Evolutionary conservation across 2,113 vertebrate genomes (phyloP), one percentile per base, ranked within the genome.

Genomic region (Oncorhynchus nerka): DNA sequence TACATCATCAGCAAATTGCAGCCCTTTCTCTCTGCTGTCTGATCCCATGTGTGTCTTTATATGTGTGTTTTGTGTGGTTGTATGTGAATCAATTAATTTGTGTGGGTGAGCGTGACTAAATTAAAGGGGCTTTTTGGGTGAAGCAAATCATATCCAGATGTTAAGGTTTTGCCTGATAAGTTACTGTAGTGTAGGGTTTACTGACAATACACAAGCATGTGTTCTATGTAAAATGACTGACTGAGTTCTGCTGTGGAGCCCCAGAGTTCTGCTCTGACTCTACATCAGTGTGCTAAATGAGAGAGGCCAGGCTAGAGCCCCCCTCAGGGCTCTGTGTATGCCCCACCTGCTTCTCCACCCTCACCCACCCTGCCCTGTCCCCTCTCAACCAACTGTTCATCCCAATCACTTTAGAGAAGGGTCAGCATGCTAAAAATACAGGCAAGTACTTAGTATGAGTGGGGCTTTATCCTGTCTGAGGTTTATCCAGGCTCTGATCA

Each of bases 351-450:
- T 39, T 39, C 39, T 39, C 4, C 19, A 13, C 68, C 51, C 26
- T 81, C 79, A 70, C 68, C 51, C 32, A 79, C 79, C 68, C 66
- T 78, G 59, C 30, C 13, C 12, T n/a, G 32, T 28, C 24, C 26
- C 22, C 9, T 15, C 28, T 61, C 65, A 45, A 24, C 55, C 20
- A 48, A 32, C 34, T 70, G 32, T 57, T 70, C 55, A 84, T 77
- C n/a, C 19, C 79, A 84, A 85, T 88, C 85, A 79, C 79, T 28
- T 66, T 73, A 72, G 77, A 83, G 77, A 77, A 80, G 83, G 78
- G 66, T 69, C 48, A 12, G 49, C 1, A 12, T 83, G 75, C 81
- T 86, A 85, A 80, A 88, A 87, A 87, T 86, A 89, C 67, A 85
- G 74, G 78, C 57, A 20, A 68, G 70, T 70, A 73, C 77, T 79